Evolutionary conservation across 2,113 vertebrate genomes (phyloP).

Genomic region (Loxodonta africana): DNA sequence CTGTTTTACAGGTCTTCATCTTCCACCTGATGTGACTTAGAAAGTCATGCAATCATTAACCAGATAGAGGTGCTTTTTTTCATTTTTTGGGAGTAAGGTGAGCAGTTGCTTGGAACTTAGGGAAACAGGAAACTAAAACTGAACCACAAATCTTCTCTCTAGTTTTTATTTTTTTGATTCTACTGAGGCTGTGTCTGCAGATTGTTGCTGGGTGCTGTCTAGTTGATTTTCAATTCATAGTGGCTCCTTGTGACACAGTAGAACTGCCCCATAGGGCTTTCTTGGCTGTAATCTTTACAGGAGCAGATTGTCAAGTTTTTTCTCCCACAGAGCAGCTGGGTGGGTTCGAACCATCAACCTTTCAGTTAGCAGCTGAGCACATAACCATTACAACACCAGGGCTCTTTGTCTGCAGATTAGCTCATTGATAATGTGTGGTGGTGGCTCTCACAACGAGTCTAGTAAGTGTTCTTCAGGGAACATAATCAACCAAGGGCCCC

Average conservation of each 20-base stretch:
- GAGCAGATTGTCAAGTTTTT: neutral
- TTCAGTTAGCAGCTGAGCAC: neutral
- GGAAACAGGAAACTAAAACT: conserved; percentile 29
- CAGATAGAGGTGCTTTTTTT: conserved; percentile 69
- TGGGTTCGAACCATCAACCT: neutral
- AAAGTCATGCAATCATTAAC: conserved; percentile 48
- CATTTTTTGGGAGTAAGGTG: conserved; percentile 24
- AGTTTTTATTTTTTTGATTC: conserved; percentile 63
- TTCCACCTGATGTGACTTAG: neutral
- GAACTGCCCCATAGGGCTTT: neutral
- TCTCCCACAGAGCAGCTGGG: neutral
- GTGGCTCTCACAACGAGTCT: neutral
- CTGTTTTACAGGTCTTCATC: neutral
- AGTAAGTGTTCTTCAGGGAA: neutral
- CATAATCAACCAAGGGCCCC: neutral
- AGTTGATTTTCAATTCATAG: neutral
- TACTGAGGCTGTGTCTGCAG: neutral
- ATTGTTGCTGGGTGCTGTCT: neutral
- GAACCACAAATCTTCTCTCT: conserved; percentile 28
- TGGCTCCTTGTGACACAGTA: neutral
- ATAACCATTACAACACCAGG: neutral
- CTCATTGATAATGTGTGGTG: neutral
- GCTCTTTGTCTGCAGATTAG: neutral
- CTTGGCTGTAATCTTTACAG: neutral
- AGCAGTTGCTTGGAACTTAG: conserved; percentile 55